These are phyloP conservation scores for Irena cyanogastra DNA, from an alignment of 2,113 vertebrate genomes.

Conservation along the genomic window DNA sequence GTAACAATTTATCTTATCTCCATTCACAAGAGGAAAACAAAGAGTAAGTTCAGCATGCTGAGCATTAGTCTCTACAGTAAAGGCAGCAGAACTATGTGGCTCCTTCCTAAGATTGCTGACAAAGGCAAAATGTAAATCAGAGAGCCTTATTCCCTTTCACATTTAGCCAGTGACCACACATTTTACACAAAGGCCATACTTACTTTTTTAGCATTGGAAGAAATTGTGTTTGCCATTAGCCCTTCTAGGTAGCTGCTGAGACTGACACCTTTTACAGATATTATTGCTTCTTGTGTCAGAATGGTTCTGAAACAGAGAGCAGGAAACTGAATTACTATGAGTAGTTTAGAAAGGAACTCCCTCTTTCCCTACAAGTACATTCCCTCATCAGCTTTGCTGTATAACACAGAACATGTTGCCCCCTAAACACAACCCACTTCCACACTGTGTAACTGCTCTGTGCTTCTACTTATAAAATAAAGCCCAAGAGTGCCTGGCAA, in stretches of 20 bases:
- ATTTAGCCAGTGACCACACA: background rate
- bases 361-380: background rate
- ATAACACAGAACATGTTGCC: background rate
- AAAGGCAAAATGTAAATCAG: background rate
- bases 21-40: background rate
- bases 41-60: background rate
- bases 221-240: constrained; percentile 91
- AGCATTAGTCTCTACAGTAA: background rate
- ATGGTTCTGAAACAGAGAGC: constrained; percentile 78
- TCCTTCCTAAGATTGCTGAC: background rate
- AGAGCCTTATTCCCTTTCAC: background rate
- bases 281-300: constrained; percentile 94
- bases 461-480: background rate
- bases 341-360: background rate
- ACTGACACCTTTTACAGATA: constrained; percentile 94
- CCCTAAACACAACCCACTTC: background rate
- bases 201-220: constrained; percentile 92
- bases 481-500: background rate
- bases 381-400: background rate
- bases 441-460: background rate
- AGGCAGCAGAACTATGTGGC: background rate
- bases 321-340: background rate
- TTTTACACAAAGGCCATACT: constrained; percentile 2
- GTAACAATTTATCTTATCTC: background rate
- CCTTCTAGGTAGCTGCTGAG: constrained; percentile 96